Base-by-base conservation (phyloP, 2,888 invertebrate species). In the Odontothrips loti region DNA sequence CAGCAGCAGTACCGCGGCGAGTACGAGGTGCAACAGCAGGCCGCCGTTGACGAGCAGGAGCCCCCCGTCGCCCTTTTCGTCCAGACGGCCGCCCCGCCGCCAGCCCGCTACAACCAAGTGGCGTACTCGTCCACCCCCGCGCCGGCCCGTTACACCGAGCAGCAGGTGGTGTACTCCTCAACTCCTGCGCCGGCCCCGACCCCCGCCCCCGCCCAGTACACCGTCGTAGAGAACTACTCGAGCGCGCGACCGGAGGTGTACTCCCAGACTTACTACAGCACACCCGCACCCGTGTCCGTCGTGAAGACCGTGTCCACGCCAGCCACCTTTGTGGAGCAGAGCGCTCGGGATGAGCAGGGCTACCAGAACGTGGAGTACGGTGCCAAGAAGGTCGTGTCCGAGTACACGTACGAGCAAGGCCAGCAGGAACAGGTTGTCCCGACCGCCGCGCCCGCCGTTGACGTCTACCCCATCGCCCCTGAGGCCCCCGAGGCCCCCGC, bases 61-160 rank as follows among this genome's bases (percentile, higher is more conserved):
- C 68, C 68, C 1, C 68, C 68, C 11, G 68, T 75, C 4, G 68
- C 68, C 9, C 68, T 75, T 27, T 75, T 75, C 68, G 68, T 75
- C 27, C 68, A 75, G 68, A 75, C 68, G 12, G 68, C 68, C 11
- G 68, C 68, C 12, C 68, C 68, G 68, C 68, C 68, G 68, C 68
- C 68, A 1, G 68, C 68, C 23, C 68, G 68, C 68, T 75, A 75
- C 68, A 75, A 75, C 68, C 68, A 75, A 27, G 68, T 75, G 23
- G 27, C 27, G 11, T 23, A 27, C 27, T 75, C 68, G 27, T 75
- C 68, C 58, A 58, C 58, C 15, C 51, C 51, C 51, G 51, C 51
- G 51, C 51, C 51, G 10, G 48, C 48, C 48, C 80, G 68, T 12
- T 80, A 82, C 34, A 78, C 82, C 10, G 82, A 48, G 82, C 48